Evolutionary conservation across 2,888 invertebrate species (phyloP).

Genomic region (Lasiommata megera): DNA sequence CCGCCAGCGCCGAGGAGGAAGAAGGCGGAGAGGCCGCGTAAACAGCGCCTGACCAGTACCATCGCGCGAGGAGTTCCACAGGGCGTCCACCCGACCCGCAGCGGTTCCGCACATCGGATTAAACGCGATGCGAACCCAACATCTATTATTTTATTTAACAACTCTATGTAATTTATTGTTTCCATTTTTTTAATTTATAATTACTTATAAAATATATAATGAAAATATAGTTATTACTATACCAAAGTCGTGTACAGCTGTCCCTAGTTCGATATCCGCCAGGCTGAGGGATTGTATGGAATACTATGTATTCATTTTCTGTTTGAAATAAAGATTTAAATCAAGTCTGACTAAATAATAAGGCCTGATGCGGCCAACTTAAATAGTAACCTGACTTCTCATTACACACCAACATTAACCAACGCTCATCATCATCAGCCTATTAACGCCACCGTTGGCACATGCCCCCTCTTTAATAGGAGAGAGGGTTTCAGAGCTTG

Average conservation of each 20-base stretch:
- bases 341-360: constrained; percentile 66
- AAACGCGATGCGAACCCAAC: constrained; percentile 63
- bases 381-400: constrained; percentile 57
- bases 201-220: constrained; percentile 48
- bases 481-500: too few relatives aligned
- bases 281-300: constrained; percentile 43
- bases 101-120: constrained; percentile 54
- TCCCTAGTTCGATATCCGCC: constrained; percentile 38
- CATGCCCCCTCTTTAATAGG: too few relatives aligned
- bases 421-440: too few relatives aligned
- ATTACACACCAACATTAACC: constrained; percentile 49
- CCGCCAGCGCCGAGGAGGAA: constrained; percentile 92
- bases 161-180: constrained; percentile 77
- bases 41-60: constrained; percentile 20
- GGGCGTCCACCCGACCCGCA: constrained; percentile 49
- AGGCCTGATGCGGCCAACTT: constrained; percentile 49
- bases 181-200: constrained; percentile 78
- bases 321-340: constrained; percentile 64
- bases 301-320: constrained; percentile 71
- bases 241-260: constrained; percentile 64
- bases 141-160: constrained; percentile 53
- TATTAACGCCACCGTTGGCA: too few relatives aligned
- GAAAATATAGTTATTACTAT: constrained; percentile 78
- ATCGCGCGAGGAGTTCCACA: constrained; percentile 37
- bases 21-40: constrained; percentile 83